Percentiles rank a stretch among this genome's conserved stretches.
phyloP scores from a whole-genome alignment of 2,113 vertebrate genomes.

The Plotosus lineatus region DNA sequence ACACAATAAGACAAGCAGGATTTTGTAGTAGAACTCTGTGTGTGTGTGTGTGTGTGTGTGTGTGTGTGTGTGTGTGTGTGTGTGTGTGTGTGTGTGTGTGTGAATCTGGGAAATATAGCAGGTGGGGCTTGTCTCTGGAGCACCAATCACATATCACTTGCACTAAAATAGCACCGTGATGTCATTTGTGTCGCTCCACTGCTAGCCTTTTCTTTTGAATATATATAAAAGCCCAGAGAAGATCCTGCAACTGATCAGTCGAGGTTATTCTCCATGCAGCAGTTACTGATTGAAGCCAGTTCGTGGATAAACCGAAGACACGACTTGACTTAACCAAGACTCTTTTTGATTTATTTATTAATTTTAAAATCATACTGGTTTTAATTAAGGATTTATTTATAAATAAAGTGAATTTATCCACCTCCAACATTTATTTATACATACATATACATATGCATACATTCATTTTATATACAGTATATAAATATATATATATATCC shows the following conservation, averaged over 20 bases:
- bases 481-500: no score
- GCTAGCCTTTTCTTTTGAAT: constrained; percentile 1
- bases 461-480: no score
- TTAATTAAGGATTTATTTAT: background rate
- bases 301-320: background rate
- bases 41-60: background rate
- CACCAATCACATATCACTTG: constrained; percentile 24
- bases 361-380: background rate
- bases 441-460: no score
- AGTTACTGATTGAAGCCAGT: constrained; percentile 18
- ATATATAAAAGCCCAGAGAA: constrained; percentile 4
- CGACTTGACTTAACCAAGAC: background rate
- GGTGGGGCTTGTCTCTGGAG: constrained; percentile 6
- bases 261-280: background rate
- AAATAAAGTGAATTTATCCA: background rate
- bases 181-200: constrained; percentile 17
- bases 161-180: constrained; percentile 44
- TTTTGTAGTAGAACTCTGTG: constrained; percentile 9
- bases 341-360: background rate
- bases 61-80: background rate
- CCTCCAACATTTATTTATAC: no score
- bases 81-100: no score
- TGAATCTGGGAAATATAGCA: constrained; percentile 12
- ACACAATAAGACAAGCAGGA: constrained; percentile 19
- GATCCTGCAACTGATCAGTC: background rate